Conservation (phyloP, 2,888 invertebrate genomes). For the Mesodorylaimus sp. region DNA sequence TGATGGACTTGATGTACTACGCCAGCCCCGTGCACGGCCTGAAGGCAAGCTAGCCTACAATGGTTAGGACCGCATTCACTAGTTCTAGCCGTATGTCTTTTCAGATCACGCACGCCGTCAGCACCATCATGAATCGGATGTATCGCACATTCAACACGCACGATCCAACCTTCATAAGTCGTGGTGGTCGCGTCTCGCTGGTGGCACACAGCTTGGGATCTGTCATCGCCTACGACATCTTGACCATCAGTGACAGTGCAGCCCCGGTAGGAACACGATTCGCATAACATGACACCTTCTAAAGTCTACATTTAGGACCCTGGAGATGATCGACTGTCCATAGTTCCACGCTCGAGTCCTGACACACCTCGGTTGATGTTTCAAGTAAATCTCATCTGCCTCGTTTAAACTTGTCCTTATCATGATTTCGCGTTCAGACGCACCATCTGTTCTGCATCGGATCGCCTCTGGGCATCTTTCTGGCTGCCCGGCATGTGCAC, state of each 20-base stretch:
- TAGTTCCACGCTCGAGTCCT: too few species aligned
- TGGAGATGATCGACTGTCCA: too few species aligned
- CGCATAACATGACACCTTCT: too few species aligned
- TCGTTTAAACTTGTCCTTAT: too few species aligned
- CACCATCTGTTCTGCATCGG: conserved; percentile 49
- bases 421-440: conserved; percentile 32
- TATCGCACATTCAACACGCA: conserved; percentile 46
- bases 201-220: conserved; percentile 51
- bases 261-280: too few species aligned
- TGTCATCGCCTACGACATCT: conserved; percentile 50
- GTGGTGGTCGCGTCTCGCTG: conserved; percentile 45
- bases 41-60: too few species aligned
- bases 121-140: conserved; percentile 44
- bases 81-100: conserved; percentile 6
- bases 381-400: too few species aligned
- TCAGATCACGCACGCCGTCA: conserved; percentile 41
- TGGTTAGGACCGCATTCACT: too few species aligned
- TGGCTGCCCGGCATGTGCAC: conserved; percentile 42
- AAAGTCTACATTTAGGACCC: too few species aligned
- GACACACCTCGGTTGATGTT: too few species aligned
- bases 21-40: conserved; percentile 52
- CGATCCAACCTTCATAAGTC: conserved; percentile 44
- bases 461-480: conserved; percentile 47
- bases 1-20: conserved; percentile 55
- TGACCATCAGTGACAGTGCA: too few species aligned